A percentile compares a stretch with the other conserved stretches of the same genome.
phyloP scores from a whole-genome alignment of 2,797 vertebrate genomes.

The Ara ararauna region DNA sequence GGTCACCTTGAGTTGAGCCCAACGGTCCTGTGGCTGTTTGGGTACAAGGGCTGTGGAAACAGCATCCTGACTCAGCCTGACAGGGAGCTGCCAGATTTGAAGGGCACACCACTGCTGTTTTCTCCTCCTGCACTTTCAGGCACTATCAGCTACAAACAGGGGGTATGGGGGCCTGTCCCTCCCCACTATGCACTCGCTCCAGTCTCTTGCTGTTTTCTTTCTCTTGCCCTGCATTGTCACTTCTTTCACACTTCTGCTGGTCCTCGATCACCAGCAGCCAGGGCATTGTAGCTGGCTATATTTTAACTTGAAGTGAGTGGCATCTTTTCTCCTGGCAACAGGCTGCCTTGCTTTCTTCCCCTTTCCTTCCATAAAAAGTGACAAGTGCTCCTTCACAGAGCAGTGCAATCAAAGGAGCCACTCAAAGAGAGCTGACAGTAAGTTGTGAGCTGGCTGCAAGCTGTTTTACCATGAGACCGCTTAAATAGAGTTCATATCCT shows the following conservation, averaged over 20 bases:
- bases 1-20: not conserved
- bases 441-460: not conserved
- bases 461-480: not conserved
- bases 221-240: not conserved
- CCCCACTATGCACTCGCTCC: not conserved
- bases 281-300: slow-evolving; percentile 32
- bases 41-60: not conserved
- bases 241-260: slow-evolving; percentile 8
- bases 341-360: slow-evolving; percentile 47
- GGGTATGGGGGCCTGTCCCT: not conserved
- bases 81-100: not conserved
- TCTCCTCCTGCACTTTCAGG: not conserved
- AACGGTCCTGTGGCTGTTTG: not conserved
- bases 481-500: slow-evolving; percentile 39
- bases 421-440: slow-evolving; percentile 25
- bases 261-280: not conserved
- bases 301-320: slow-evolving; percentile 43
- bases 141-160: not conserved
- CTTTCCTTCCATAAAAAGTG: slow-evolving; percentile 36
- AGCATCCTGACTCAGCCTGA: not conserved
- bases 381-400: slow-evolving; percentile 53
- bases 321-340: slow-evolving; percentile 56
- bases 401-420: slow-evolving; percentile 21
- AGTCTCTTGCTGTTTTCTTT: slow-evolving; percentile 9
- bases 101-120: not conserved